Evolutionary conservation across 2,797 vertebrate genomes (phyloP).

Genomic region (Lagorchestes hirsutus): DNA sequence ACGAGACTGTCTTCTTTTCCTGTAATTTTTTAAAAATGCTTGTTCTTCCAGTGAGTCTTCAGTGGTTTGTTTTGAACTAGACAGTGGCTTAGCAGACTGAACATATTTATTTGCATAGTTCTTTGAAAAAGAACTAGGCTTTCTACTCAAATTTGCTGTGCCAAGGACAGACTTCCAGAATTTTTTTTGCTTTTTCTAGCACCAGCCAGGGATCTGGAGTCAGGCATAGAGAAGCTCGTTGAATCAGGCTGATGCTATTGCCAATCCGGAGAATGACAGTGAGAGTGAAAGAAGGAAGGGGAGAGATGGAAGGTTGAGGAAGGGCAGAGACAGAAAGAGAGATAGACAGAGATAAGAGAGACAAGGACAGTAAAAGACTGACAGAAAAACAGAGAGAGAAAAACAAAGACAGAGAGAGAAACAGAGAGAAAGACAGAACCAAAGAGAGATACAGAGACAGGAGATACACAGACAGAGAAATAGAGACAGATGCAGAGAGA

Average conservation of each 20-base stretch:
- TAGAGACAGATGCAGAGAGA: not conserved
- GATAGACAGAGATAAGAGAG: not conserved
- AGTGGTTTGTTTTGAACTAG: constrained; percentile 21
- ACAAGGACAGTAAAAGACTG: not conserved
- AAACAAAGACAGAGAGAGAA: not conserved
- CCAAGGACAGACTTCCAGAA: not conserved
- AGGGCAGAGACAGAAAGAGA: not conserved
- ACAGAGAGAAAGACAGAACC: not conserved
- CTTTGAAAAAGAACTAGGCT: constrained; percentile 1
- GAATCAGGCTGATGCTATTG: not conserved
- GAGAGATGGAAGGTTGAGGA: not conserved
- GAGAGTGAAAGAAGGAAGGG: not conserved
- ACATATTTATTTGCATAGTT: constrained; percentile 10
- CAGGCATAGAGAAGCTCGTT: not conserved
- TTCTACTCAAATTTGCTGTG: not conserved
- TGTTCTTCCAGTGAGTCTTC: constrained; percentile 12
- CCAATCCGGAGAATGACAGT: not conserved
- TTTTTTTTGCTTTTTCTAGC: not conserved
- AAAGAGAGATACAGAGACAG: not conserved
- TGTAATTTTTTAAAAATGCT: constrained; percentile 12
- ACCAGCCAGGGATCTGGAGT: not conserved
- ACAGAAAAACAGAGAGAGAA: not conserved
- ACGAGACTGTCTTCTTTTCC: not conserved
- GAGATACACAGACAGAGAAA: not conserved
- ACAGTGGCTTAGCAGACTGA: constrained; percentile 20